Evolutionary conservation across 1,140 invertebrate genomes (phyloP).

Genomic region (Yoshiicerus persimilis): DNA sequence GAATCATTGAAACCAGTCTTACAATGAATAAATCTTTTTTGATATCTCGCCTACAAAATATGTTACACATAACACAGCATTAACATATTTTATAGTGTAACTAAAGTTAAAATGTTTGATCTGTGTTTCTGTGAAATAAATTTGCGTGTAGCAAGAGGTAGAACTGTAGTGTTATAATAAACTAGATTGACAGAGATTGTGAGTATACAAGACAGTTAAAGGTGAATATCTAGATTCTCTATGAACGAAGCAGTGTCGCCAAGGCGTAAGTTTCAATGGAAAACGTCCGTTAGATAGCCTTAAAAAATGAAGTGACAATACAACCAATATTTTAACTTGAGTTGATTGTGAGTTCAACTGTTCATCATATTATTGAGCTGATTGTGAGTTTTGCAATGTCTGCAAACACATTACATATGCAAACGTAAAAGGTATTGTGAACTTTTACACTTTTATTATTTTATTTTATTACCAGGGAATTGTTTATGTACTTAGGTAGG

Average conservation of each 20-base stretch:
- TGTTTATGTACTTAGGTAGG: neutral
- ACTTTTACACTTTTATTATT: neutral
- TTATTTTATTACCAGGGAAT: neutral
- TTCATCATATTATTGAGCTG: neutral
- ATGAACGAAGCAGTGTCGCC: neutral
- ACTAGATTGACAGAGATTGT: neutral
- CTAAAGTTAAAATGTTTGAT: no score
- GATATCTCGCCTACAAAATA: neutral
- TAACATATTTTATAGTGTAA: no score
- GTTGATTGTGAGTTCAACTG: neutral
- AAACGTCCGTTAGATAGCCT: neutral
- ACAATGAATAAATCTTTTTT: neutral
- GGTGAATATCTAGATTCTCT: neutral
- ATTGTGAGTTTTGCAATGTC: neutral
- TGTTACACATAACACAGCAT: neutral
- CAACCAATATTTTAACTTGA: neutral
- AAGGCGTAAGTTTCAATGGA: neutral
- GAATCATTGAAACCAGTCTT: neutral
- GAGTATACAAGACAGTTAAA: neutral
- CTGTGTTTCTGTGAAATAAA: neutral
- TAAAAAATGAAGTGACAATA: conserved; percentile 7
- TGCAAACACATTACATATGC: no score
- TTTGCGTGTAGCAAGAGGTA: neutral
- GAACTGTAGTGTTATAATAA: neutral
- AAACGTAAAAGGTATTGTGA: neutral